Conservation (phyloP, 1,140 invertebrate genomes). For the Sinonovacula constricta region DNA sequence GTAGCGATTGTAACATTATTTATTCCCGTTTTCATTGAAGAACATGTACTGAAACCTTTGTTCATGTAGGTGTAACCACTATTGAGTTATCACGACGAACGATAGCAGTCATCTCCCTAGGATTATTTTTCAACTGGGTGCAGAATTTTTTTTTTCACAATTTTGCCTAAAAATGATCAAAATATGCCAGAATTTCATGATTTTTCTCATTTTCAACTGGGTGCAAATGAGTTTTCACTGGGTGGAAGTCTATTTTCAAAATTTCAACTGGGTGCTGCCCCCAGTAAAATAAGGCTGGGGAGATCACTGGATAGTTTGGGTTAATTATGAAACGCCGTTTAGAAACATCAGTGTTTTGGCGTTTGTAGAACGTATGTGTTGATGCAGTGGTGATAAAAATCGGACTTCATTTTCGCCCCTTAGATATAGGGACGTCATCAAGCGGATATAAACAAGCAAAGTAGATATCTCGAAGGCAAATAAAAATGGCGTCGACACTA, state of each 20-base stretch:
- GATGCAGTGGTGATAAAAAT: slow-evolving; percentile 30
- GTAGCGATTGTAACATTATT: slow-evolving; percentile 30
- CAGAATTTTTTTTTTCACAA: slow-evolving; percentile 1
- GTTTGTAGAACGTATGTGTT: slow-evolving; percentile 30
- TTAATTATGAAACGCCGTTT: slow-evolving; percentile 30
- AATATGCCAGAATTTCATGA: slow-evolving; percentile 1
- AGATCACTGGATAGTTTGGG: slow-evolving; percentile 13
- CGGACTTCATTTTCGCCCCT: slow-evolving; percentile 28
- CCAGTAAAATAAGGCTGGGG: background rate
- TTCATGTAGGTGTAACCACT: slow-evolving; percentile 30
- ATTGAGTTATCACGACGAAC: slow-evolving; percentile 30
- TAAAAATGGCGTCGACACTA: slow-evolving; percentile 30
- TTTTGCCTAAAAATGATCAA: slow-evolving; percentile 1
- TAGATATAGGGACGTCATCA: slow-evolving; percentile 30
- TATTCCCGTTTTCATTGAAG: slow-evolving; percentile 30
- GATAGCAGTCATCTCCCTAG: slow-evolving; percentile 5
- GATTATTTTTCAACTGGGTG: slow-evolving; percentile 1
- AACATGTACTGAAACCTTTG: slow-evolving; percentile 27
- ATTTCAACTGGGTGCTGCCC: background rate
- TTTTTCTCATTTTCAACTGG: slow-evolving; percentile 1
- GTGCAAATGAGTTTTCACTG: background rate
- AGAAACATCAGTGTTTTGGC: slow-evolving; percentile 30
- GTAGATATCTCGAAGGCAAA: slow-evolving; percentile 30
- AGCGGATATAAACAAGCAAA: slow-evolving; percentile 30
- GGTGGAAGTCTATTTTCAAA: slow-evolving; percentile 1